phyloP scores from a whole-genome alignment of 2,113 vertebrate species.

The Scatophagus argus region DNA sequence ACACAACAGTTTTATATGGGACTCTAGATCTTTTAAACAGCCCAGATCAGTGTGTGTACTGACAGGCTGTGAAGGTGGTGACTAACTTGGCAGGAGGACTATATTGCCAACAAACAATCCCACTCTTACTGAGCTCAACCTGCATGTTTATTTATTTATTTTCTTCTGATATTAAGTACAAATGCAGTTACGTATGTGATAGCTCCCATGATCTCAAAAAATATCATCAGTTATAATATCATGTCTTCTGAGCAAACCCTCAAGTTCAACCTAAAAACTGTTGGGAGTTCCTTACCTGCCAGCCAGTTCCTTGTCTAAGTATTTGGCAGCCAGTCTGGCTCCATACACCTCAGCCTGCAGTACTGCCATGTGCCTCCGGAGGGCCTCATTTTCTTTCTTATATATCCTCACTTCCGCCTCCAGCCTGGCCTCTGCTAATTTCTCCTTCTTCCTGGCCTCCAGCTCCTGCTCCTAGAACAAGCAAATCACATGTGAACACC shows the following conservation, averaged over 20 bases:
- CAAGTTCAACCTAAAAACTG: neutral
- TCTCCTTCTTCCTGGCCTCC: constrained; percentile 94
- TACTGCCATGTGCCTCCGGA: constrained; percentile 96
- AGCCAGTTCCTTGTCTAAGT: constrained; percentile 97
- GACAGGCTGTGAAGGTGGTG: too few relatives aligned
- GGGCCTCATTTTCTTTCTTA: constrained; percentile 96
- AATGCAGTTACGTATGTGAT: too few relatives aligned
- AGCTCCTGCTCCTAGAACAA: constrained; percentile 90
- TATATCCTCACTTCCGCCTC: constrained; percentile 92
- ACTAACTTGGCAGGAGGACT: too few relatives aligned
- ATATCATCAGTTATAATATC: neutral
- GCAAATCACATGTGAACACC: neutral
- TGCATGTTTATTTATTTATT: too few relatives aligned
- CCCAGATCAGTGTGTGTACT: too few relatives aligned
- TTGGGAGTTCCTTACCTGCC: constrained; percentile 86
- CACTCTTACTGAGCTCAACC: too few relatives aligned
- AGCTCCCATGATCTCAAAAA: too few relatives aligned
- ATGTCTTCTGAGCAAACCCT: neutral
- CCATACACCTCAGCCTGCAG: constrained; percentile 99
- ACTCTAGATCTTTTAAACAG: too few relatives aligned
- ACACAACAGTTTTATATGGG: too few relatives aligned
- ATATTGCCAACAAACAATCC: too few relatives aligned
- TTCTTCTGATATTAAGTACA: too few relatives aligned
- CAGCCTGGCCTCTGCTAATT: constrained; percentile 92
- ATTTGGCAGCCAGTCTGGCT: constrained; percentile 96